These are phyloP conservation scores for Neoscelio sp. DNA, from an alignment of 2,888 invertebrate genomes.

Conservation along the genomic window DNA sequence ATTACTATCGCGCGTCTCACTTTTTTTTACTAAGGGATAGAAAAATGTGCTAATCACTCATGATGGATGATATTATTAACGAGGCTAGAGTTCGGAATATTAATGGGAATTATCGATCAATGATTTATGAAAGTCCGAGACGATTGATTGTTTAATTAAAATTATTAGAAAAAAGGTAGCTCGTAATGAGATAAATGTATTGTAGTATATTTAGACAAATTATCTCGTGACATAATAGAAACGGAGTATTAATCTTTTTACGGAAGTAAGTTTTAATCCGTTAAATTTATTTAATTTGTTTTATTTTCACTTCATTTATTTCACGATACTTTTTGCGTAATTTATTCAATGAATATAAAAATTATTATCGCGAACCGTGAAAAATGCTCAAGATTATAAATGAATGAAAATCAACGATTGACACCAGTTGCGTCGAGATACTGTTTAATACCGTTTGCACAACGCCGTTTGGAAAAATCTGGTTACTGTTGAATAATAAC, in stretches of 20 bases:
- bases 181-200: neutral
- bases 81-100: constrained; percentile 38
- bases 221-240: no score
- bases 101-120: constrained; percentile 40
- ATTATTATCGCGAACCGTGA: constrained; percentile 12
- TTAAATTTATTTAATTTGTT: no score
- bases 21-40: constrained; percentile 11
- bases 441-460: constrained; percentile 19
- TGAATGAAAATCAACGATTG: constrained; percentile 25
- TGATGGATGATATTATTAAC: constrained; percentile 49
- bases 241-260: no score
- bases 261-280: no score
- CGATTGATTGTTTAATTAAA: constrained; percentile 47
- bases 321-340: constrained; percentile 15
- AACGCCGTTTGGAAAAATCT: constrained; percentile 5
- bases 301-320: constrained; percentile 26
- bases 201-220: constrained; percentile 15
- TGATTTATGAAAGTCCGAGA: constrained; percentile 25
- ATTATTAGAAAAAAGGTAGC: constrained; percentile 1
- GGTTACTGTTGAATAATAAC: constrained; percentile 29
- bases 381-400: constrained; percentile 30
- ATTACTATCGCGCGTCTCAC: constrained; percentile 11
- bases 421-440: constrained; percentile 14
- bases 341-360: constrained; percentile 23
- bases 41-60: constrained; percentile 32